Evolutionary conservation across 1,140 invertebrate genomes (phyloP), one percentile per base, ranked within the genome.

Genomic region (Amphibalanus amphitrite): DNA sequence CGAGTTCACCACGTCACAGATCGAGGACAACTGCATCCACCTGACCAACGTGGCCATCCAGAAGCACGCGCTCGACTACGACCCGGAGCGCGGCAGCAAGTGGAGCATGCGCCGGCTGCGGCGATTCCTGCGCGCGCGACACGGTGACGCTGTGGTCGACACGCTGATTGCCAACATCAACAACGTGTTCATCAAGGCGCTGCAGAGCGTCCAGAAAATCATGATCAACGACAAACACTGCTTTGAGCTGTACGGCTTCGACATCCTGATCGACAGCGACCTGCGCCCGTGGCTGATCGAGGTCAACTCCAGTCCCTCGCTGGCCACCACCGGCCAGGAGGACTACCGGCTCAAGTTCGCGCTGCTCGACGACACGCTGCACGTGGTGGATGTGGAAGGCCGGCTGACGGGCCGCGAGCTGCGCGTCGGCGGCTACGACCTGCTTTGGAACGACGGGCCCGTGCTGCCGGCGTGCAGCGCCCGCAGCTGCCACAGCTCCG

Each of bases 271-370:
- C 70, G 91, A 93, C 80, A 88, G 90, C 75, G 87, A 87, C 74
- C 78, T 92, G 20, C 91, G 91, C 78, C 92, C 92, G 0, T 94
- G 91, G 91, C 80, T 94, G 15, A 87, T 90, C 72, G 89, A 92
- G 81, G 88, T 95, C 0, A 98, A 98, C 79, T 93, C 95, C 0
- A 97, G 94, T 0, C 95, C 95, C 0, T 96, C 94, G 0, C 79
- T 97, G 0, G 92, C 92, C 3, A 94, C 93, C 0, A 98, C 95
- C 0, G 98, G 95, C 0, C 90, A 92, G 0, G 96, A 93, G 79
- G 95, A 98, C 80, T 84, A 95, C 75, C 95, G 97, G 76, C 84
- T 97, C 73, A 98, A 98, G 78, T 93, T 95, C 77, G 95, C 95
- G 82, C 80, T 98, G 23, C 94, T 98, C 72, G 92, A 95, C 77